Percentiles rank a stretch among this genome's conserved stretches.
phyloP scores from a whole-genome alignment of 2,888 invertebrate species.

The Lithophane leautieri region DNA sequence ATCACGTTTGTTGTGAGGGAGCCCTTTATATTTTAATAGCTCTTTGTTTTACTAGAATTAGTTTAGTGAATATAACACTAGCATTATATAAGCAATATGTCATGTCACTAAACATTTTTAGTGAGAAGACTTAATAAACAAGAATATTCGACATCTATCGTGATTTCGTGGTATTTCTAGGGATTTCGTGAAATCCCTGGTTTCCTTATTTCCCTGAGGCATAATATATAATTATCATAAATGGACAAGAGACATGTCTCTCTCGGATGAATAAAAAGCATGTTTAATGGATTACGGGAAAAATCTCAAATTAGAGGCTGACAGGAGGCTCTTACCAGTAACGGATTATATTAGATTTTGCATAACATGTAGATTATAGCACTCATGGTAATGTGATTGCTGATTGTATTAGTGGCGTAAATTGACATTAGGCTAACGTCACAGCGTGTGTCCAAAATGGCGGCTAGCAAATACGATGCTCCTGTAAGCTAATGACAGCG shows the following conservation, averaged over 20 bases:
- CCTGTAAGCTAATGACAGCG: neutral
- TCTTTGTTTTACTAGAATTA: no score
- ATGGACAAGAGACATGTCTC: neutral
- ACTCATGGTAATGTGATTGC: neutral
- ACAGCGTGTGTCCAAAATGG: conserved; percentile 4
- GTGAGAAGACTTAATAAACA: no score
- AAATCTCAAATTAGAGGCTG: neutral
- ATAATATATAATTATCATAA: neutral
- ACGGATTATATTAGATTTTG: conserved; percentile 20
- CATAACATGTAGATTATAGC: conserved; percentile 22
- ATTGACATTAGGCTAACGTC: neutral
- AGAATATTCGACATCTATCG: no score
- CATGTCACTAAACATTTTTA: no score
- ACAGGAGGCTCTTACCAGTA: neutral
- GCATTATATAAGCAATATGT: no score
- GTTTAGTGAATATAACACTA: no score
- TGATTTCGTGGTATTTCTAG: no score
- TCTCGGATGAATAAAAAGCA: neutral
- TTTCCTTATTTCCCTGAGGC: no score
- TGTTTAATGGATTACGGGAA: neutral
- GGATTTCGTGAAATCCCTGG: no score
- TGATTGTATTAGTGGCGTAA: conserved; percentile 33
- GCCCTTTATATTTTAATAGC: no score
- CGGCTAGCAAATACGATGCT: neutral
- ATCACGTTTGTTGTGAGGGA: no score